Percentiles rank a stretch among this genome's conserved stretches.
Conservation (phyloP, 2,113 vertebrate species). For the Alethe diademata region DNA sequence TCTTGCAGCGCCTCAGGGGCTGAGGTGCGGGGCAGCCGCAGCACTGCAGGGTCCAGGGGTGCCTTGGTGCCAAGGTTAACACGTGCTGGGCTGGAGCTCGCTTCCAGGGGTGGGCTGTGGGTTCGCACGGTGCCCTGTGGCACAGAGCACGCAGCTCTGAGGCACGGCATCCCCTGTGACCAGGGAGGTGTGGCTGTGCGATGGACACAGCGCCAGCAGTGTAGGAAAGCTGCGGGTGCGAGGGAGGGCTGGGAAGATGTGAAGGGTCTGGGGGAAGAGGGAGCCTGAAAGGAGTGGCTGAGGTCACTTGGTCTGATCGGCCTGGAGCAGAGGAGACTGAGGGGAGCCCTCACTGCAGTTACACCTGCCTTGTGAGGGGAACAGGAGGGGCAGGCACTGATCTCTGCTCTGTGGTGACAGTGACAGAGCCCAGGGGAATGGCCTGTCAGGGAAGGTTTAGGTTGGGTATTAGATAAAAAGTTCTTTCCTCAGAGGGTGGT, state of each 20-base stretch:
- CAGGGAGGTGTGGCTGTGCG: background rate
- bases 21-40: background rate
- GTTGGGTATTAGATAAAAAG: background rate
- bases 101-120: background rate
- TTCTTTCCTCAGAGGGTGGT: background rate
- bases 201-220: fast-evolving
- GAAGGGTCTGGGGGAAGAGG: too few relatives aligned
- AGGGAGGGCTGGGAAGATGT: fast-evolving
- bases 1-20: fast-evolving
- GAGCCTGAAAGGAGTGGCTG: background rate
- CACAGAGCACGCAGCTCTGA: fast-evolving
- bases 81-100: background rate
- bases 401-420: background rate
- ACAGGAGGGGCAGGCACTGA: background rate
- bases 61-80: fast-evolving
- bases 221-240: fast-evolving
- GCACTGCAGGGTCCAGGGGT: fast-evolving
- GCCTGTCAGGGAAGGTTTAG: background rate
- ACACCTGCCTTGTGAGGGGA: fast-evolving
- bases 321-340: background rate
- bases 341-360: background rate
- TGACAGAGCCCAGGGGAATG: fast-evolving
- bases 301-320: background rate
- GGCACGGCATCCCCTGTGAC: fast-evolving
- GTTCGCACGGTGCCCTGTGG: fast-evolving